phyloP scores from a whole-genome alignment of 2,888 invertebrate species.

The Helobdella robusta region DNA sequence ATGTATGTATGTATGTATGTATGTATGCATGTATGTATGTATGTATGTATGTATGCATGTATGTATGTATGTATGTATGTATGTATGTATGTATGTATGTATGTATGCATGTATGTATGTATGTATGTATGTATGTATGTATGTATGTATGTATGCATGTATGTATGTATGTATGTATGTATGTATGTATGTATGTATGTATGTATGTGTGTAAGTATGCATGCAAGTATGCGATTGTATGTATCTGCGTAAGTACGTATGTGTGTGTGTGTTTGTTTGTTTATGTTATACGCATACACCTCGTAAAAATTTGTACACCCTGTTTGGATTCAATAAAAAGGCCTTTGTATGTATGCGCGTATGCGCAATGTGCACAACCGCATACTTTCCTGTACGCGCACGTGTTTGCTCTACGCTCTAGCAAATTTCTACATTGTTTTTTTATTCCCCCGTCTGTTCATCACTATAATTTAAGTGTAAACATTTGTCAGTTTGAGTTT shows the following conservation, averaged over 20 bases:
- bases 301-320: background rate
- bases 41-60: slow-evolving; percentile 7
- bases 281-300: background rate
- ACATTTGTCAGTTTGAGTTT: too few species aligned
- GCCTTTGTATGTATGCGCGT: too few species aligned
- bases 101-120: slow-evolving; percentile 7
- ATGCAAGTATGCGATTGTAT: background rate
- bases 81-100: slow-evolving; percentile 9
- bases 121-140: slow-evolving; percentile 9
- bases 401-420: too few species aligned
- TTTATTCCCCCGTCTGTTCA: too few species aligned
- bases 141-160: slow-evolving; percentile 7
- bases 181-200: slow-evolving; percentile 9
- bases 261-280: background rate
- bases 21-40: slow-evolving; percentile 5
- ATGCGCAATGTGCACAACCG: too few species aligned
- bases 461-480: too few species aligned
- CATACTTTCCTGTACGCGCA: too few species aligned
- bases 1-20: slow-evolving; percentile 10
- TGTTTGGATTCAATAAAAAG: too few species aligned
- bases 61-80: slow-evolving; percentile 9
- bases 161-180: slow-evolving; percentile 9
- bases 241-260: background rate
- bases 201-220: slow-evolving; percentile 5
- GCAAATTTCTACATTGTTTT: too few species aligned